Conservation (phyloP, 2,888 invertebrate species). For the Drosophila robusta region DNA sequence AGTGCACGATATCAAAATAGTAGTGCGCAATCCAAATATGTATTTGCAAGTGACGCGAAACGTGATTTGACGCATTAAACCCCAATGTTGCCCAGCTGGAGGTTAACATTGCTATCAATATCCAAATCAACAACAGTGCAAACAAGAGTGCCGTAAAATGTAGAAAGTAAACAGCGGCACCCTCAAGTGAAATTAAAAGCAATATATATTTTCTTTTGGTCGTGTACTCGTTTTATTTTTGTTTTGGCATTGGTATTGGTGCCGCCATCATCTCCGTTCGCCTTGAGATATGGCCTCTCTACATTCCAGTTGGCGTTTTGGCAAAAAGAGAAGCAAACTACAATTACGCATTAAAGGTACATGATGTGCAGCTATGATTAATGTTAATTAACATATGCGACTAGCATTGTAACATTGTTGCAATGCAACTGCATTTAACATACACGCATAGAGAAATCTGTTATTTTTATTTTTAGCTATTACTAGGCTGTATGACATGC, state of each 20-base stretch:
- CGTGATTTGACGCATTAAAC: constrained; percentile 30
- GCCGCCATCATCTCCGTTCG: constrained; percentile 40
- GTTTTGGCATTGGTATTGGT: constrained; percentile 33
- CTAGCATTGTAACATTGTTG: constrained; percentile 9
- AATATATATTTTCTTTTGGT: constrained; percentile 50
- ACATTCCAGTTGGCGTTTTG: constrained; percentile 85
- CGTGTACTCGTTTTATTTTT: constrained; percentile 24
- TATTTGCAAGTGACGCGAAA: constrained; percentile 10
- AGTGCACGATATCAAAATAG: constrained; percentile 18
- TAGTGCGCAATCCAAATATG: constrained; percentile 1
- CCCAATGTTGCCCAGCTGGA: constrained; percentile 37
- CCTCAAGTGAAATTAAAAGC: constrained; percentile 59
- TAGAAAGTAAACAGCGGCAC: constrained; percentile 48
- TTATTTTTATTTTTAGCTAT: constrained; percentile 31
- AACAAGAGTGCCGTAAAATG: constrained; percentile 49
- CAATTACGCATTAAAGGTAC: constrained; percentile 85
- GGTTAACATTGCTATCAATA: constrained; percentile 46
- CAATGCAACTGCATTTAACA: constrained; percentile 13
- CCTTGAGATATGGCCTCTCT: constrained; percentile 80
- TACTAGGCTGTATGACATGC: background rate
- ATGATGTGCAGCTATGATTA: constrained; percentile 28
- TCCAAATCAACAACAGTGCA: constrained; percentile 50
- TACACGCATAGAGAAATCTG: constrained; percentile 9
- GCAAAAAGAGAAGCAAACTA: constrained; percentile 84
- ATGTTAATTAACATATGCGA: constrained; percentile 47